Evolutionary conservation across 1,140 invertebrate species (phyloP).

Genomic region (Drosophila willistoni): DNA sequence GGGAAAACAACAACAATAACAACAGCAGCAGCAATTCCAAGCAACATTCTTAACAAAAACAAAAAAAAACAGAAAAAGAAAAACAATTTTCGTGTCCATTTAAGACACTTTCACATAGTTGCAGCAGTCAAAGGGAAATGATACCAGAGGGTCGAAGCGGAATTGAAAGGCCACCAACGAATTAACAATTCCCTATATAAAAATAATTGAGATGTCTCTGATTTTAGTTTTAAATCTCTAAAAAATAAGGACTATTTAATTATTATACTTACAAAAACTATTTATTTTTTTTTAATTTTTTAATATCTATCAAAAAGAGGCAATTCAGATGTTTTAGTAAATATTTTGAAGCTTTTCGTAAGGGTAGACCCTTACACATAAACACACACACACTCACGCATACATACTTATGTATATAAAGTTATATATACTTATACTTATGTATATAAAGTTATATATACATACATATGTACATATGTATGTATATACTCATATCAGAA

Average conservation of each 20-base stretch:
- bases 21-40: constrained; percentile 10
- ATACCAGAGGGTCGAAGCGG: constrained; percentile 1
- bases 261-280: no score
- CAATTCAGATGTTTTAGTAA: background rate
- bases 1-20: background rate
- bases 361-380: background rate
- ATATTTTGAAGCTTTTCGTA: background rate
- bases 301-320: no score
- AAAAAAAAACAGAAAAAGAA: constrained; percentile 41
- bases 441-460: background rate
- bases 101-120: constrained; percentile 40
- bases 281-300: no score
- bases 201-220: no score
- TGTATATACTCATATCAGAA: background rate
- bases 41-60: constrained; percentile 51
- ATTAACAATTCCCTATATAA: background rate
- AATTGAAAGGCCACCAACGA: background rate
- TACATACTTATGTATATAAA: no score
- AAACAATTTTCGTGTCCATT: constrained; percentile 63
- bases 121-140: constrained; percentile 8
- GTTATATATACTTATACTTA: background rate
- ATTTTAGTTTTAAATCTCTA: no score
- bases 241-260: no score
- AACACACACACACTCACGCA: constrained; percentile 13
- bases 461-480: background rate